Conservation (phyloP, 2,888 invertebrate genomes). For the Latrodectus hesperus region DNA sequence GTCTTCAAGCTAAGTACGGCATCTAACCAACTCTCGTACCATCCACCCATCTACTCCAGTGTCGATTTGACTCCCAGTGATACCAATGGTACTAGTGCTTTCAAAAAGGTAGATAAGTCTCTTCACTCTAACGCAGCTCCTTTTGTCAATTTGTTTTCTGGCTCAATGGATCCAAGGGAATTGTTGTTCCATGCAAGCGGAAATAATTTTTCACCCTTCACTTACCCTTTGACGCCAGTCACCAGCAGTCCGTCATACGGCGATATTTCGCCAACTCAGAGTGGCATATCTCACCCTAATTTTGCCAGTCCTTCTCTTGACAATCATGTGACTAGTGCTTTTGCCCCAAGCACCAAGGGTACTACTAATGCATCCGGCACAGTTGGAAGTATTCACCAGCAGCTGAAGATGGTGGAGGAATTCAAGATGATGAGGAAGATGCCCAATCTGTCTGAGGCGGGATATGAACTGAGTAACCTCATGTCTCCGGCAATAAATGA, state of each 20-base stretch:
- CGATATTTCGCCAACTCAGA: conserved; percentile 27
- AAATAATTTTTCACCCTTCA: conserved; percentile 49
- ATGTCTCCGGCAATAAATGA: conserved; percentile 24
- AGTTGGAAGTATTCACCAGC: conserved; percentile 24
- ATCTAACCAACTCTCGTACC: conserved; percentile 7
- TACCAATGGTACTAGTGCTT: conserved; percentile 62
- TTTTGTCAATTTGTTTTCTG: conserved; percentile 34
- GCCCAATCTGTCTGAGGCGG: background rate
- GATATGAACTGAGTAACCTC: conserved; percentile 26
- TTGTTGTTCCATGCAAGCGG: conserved; percentile 46
- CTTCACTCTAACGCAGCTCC: conserved; percentile 35
- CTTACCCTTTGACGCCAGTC: conserved; percentile 37
- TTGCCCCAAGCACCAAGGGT: conserved; percentile 45
- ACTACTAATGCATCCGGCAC: conserved; percentile 13
- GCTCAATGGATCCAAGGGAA: conserved; percentile 52
- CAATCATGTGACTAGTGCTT: conserved; percentile 58
- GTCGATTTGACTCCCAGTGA: conserved; percentile 28
- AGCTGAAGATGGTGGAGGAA: conserved; percentile 61
- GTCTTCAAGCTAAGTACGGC: conserved; percentile 27
- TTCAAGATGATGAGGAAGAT: conserved; percentile 53
- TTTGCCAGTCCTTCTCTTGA: conserved; percentile 18
- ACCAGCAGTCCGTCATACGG: conserved; percentile 38
- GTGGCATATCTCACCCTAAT: conserved; percentile 1
- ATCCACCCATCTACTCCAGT: conserved; percentile 14
- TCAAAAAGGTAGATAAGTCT: conserved; percentile 69